Percentiles rank a stretch among this genome's conserved stretches.
phyloP scores from a whole-genome alignment of 2,113 vertebrate genomes.

The Syrmaticus mikado region DNA sequence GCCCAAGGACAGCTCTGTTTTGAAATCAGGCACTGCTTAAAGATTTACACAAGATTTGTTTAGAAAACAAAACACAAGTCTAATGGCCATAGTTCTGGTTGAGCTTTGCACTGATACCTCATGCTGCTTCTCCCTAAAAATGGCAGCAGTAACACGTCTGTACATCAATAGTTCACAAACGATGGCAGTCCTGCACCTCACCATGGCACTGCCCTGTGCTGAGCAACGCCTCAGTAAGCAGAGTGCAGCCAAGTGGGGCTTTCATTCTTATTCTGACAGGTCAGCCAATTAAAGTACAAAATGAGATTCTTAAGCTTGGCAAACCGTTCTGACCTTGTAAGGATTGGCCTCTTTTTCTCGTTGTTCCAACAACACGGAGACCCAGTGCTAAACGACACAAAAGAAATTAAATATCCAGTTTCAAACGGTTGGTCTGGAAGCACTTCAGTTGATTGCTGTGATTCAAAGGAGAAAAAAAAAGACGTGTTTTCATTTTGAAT shows the following conservation, averaged over 20 bases:
- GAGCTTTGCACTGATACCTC: background rate
- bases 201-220: background rate
- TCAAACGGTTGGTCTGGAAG: slow-evolving; percentile 56
- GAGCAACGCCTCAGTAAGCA: background rate
- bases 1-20: background rate
- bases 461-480: slow-evolving; percentile 30
- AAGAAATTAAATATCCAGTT: slow-evolving; percentile 45
- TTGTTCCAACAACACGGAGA: slow-evolving; percentile 10
- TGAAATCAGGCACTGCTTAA: background rate
- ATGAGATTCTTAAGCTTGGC: slow-evolving; percentile 3
- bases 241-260: background rate
- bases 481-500: slow-evolving; percentile 32
- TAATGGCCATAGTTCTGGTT: background rate
- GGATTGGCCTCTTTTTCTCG: background rate
- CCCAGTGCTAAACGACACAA: slow-evolving; percentile 1
- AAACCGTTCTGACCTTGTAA: slow-evolving; percentile 32
- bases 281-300: slow-evolving; percentile 27
- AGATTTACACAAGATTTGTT: background rate
- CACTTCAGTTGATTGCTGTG: slow-evolving; percentile 20
- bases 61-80: background rate
- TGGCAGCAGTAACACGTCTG: background rate
- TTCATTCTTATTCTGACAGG: background rate
- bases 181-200: background rate
- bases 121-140: background rate
- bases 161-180: background rate